phyloP scores from a whole-genome alignment of 1,140 invertebrate species.

The Cyphomyrmex costatus region DNA sequence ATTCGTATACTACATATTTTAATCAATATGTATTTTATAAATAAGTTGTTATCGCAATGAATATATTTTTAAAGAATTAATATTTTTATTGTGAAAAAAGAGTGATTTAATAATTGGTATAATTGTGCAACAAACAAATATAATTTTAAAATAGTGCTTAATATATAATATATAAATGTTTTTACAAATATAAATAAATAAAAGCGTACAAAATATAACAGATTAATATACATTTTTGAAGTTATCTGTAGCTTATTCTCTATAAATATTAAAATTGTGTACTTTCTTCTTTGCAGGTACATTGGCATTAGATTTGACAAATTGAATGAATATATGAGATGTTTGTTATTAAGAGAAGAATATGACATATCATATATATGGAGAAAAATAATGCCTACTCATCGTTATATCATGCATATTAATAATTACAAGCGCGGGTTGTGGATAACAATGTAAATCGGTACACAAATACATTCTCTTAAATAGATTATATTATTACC shows the following conservation, averaged over 20 bases:
- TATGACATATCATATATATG: background rate
- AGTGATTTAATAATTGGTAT: too few relatives aligned
- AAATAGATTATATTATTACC: background rate
- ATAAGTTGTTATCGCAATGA: background rate
- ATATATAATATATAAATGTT: too few relatives aligned
- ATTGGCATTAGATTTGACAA: conserved; percentile 46
- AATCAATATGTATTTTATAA: background rate
- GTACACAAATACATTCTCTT: background rate
- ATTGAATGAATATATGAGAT: conserved; percentile 16
- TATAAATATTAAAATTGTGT: background rate
- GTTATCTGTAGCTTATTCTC: background rate
- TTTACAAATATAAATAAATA: too few relatives aligned
- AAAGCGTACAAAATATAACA: too few relatives aligned
- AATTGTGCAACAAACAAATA: background rate
- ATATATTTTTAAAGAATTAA: too few relatives aligned
- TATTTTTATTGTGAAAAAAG: too few relatives aligned
- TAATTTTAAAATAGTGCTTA: background rate
- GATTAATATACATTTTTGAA: too few relatives aligned
- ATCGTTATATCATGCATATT: background rate
- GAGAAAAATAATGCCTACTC: background rate
- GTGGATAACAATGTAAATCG: conserved; percentile 24
- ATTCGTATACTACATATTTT: too few relatives aligned
- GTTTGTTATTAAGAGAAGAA: conserved; percentile 18
- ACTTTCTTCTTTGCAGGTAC: conserved; percentile 16
- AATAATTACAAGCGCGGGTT: conserved; percentile 11